A percentile compares a stretch with the other conserved stretches of the same genome.
phyloP scores from a whole-genome alignment of 2,888 invertebrate genomes.

The Nephrocerus scutellatus region DNA sequence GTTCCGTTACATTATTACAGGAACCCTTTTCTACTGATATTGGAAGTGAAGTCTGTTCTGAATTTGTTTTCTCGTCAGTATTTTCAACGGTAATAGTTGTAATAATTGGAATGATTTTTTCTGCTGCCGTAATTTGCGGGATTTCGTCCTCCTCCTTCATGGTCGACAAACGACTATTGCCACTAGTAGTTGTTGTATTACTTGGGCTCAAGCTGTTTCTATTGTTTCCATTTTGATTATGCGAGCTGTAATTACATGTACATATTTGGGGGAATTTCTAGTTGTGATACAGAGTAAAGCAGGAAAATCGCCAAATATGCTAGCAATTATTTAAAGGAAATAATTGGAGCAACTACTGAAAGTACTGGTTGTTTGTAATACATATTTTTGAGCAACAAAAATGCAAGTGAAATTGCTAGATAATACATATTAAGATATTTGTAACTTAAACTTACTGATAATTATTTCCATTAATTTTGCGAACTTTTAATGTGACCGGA shows the following conservation, averaged over 20 bases:
- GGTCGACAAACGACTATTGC: slow-evolving; percentile 59
- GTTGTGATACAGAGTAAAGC: too few relatives aligned
- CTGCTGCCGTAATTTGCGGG: slow-evolving; percentile 3
- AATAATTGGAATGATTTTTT: neutral
- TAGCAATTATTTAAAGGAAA: too few relatives aligned
- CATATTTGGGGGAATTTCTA: too few relatives aligned
- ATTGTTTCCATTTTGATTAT: neutral
- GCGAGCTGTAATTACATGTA: too few relatives aligned
- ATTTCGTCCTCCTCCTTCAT: slow-evolving; percentile 80
- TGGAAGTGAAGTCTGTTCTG: too few relatives aligned
- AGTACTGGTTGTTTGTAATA: neutral
- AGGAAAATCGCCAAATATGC: too few relatives aligned
- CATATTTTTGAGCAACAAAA: too few relatives aligned
- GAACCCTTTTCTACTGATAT: too few relatives aligned
- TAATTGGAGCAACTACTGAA: too few relatives aligned
- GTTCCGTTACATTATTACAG: too few relatives aligned
- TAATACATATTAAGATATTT: too few relatives aligned
- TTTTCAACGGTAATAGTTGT: slow-evolving; percentile 4
- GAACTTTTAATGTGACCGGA: slow-evolving; percentile 42
- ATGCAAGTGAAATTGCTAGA: too few relatives aligned
- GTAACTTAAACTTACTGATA: slow-evolving; percentile 44
- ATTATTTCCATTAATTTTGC: slow-evolving; percentile 42
- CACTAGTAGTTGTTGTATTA: slow-evolving; percentile 4
- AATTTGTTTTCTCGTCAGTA: neutral
- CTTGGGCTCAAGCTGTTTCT: neutral